Evolutionary conservation across 2,113 vertebrate genomes (phyloP), one percentile per base, ranked within the genome.

Genomic region (Sturnus vulgaris): DNA sequence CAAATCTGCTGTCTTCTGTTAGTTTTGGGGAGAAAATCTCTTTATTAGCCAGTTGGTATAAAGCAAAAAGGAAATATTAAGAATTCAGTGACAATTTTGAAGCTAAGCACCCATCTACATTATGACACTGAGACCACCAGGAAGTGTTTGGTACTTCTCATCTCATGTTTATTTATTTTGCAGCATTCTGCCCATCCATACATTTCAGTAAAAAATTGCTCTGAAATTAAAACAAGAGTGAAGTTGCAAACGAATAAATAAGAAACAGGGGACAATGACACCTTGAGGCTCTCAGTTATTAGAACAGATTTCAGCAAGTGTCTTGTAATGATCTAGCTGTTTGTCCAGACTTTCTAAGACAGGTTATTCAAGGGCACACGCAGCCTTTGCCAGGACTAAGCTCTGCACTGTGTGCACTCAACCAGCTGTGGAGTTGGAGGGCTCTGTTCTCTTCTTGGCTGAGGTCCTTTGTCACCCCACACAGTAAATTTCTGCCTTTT

Each of bases 381-480:
- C 33, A 68, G 40, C n/a, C 49, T 71, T 66, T 11, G 3, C 76
- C 69, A 40, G 82, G 35, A 24, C 55, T 47, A 46, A 66, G 60
- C 68, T 90, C 59, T 88, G 76, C 35, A 80, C 42, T 0, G 0
- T 2, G 39, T 56, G 57, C 61, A 93, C 42, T 63, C 63, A 73
- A 75, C 27, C 81, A 94, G 72, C 19, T 5, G 3, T 35, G 47
- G 47, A 78, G 47, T 52, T 75, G 78, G 31, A 78, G 42, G 6
- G 21, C 49, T 49, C 15, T 15, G 37, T 24, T 42, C 33, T 66
- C 55, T 31, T 61, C 55, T 66, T 80, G 50, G 50, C 56, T 47
- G 75, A 12, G 50, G 37, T 50, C 28, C 35, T 55, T 46, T 3
- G 6, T 25, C 0, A 0, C 55, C 33, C 40, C 13, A 19, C 0